Conservation (phyloP, 1,140 invertebrate species). For the Nephila pilipes region DNA sequence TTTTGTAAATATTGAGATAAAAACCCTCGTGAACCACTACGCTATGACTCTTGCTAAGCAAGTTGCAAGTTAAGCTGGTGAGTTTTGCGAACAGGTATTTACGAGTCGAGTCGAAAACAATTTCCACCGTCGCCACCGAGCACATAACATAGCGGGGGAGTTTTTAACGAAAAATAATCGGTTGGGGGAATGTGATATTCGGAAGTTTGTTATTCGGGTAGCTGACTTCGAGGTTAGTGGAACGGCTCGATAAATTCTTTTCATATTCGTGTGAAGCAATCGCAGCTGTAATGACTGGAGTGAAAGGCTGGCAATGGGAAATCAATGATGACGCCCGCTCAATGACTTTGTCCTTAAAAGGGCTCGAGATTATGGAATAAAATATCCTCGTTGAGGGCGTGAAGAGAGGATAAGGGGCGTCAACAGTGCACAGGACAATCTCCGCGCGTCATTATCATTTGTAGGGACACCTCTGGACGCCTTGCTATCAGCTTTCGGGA, state of each 20-base stretch:
- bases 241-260: background rate
- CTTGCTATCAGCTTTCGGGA: slow-evolving; percentile 21
- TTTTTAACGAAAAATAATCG: background rate
- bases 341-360: slow-evolving; percentile 28
- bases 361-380: slow-evolving; percentile 5
- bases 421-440: background rate
- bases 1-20: no score
- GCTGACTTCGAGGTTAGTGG: background rate
- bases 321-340: background rate
- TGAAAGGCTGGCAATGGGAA: slow-evolving; percentile 31
- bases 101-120: no score
- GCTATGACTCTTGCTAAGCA: no score
- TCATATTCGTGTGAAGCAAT: background rate
- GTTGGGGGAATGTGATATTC: background rate
- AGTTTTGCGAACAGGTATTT: no score
- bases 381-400: slow-evolving; percentile 20
- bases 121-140: no score
- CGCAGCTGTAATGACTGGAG: slow-evolving; percentile 3
- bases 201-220: slow-evolving; percentile 8
- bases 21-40: no score
- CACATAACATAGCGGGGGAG: background rate
- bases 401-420: slow-evolving; percentile 23
- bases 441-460: slow-evolving; percentile 36
- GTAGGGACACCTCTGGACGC: background rate
- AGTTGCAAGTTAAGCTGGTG: no score